phyloP scores from a whole-genome alignment of 2,797 vertebrate species.

The Schizothorax lantsangensis region DNA sequence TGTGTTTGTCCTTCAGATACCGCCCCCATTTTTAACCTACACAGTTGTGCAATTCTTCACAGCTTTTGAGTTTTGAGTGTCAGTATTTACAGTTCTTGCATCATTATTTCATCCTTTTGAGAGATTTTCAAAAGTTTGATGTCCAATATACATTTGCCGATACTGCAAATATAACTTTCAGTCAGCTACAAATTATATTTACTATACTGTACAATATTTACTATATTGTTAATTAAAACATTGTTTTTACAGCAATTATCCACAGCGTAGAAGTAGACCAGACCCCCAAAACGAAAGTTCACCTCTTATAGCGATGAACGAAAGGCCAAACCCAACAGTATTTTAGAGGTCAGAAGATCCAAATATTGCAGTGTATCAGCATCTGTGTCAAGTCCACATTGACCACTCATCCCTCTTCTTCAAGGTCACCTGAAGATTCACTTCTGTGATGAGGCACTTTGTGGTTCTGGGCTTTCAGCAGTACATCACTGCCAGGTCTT shows the following conservation, averaged over 20 bases:
- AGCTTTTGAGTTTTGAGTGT: conserved; percentile 4
- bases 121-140: background rate
- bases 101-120: conserved; percentile 34
- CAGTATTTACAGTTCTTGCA: conserved; percentile 22
- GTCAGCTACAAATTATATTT: background rate
- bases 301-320: background rate
- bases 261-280: background rate
- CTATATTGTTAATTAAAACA: background rate
- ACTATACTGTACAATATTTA: background rate
- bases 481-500: conserved; percentile 45
- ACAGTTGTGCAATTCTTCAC: conserved; percentile 8
- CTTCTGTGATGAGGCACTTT: conserved; percentile 45
- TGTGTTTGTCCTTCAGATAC: conserved; percentile 8
- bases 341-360: conserved; percentile 5
- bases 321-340: background rate
- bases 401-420: conserved; percentile 21
- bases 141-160: background rate
- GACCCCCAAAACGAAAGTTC: background rate
- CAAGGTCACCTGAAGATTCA: conserved; percentile 43
- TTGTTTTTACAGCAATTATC: background rate
- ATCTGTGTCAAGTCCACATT: conserved; percentile 26
- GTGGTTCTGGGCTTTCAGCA: conserved; percentile 53
- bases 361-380: conserved; percentile 30
- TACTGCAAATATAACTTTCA: background rate
- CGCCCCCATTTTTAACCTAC: conserved; percentile 27